Base-by-base conservation (phyloP, 2,888 invertebrate genomes). In the Homarus gammarus region DNA sequence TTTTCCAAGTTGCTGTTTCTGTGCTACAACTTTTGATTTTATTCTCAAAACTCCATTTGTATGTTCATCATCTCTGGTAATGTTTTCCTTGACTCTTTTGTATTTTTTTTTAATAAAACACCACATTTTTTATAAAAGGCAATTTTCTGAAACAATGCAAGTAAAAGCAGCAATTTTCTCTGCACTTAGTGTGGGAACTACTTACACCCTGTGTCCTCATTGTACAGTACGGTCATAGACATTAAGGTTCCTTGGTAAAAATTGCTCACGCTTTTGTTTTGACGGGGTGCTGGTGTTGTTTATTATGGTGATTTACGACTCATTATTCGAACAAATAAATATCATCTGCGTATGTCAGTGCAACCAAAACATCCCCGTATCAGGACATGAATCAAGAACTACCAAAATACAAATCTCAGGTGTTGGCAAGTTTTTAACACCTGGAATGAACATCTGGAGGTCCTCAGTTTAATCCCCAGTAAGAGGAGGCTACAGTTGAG, bases 151-250 rank as follows among this genome's bases (percentile, higher is more conserved):
- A 44, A 44, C 6, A 8, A 44, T 64, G 12, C 15, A 64, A 64
- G 5, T 64, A 12, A 27, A 64, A 12, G 6, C 64, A 27, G 27
- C n/a, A 27, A 27, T 64, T 64, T 22, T 27, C 1, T 22, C 15
- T 27, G 31, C 31, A 1, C 10, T 64, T 64, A 12, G 12, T 64
- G 31, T 22, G 56, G 22, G 22, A 56, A 56, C 3, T 56, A 56
- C 5, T 22, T 56, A 5, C 56, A 33, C 56, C 75, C 40, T 33
- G 40, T 44, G 40, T 75, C 38, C 75, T 40, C 56, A 79, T 27
- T 56, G 51, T 75, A 77, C 5, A 64, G 27, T 64, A 64, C 22
- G 64, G 64, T 27, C 64, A n/a, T 64, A 64, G 27, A 64, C 64
- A 64, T 64, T 64, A 64, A 64, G 64, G 64, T 64, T 64, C 27